Conservation (phyloP, 2,888 invertebrate genomes). For the Melinopterus prodromus region DNA sequence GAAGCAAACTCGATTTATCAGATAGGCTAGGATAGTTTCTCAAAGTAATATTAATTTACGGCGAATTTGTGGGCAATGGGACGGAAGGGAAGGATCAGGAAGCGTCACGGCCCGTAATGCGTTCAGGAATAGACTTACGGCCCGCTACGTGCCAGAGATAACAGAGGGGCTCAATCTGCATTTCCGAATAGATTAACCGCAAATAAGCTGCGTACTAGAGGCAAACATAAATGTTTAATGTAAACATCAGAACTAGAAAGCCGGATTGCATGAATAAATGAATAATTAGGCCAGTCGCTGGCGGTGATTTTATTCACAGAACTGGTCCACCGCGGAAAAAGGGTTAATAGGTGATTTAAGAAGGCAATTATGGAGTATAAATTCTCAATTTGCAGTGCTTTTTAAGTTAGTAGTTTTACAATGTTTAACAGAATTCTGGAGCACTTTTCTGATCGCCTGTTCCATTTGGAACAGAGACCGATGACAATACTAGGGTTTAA, state of each 20-base stretch:
- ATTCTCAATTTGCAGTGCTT: neutral
- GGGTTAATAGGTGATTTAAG: neutral
- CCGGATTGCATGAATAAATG: slow-evolving; percentile 4
- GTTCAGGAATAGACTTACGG: neutral
- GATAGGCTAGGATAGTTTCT: neutral
- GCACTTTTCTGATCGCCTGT: no score
- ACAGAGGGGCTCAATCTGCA: neutral
- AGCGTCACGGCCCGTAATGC: neutral
- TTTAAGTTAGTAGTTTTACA: neutral
- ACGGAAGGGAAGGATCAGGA: neutral
- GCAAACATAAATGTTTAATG: slow-evolving; percentile 4
- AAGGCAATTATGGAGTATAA: neutral
- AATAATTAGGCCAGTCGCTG: neutral
- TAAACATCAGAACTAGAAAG: slow-evolving; percentile 4
- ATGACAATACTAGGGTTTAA: no score
- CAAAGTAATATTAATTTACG: neutral
- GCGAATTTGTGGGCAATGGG: neutral
- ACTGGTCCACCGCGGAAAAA: neutral
- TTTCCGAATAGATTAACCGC: slow-evolving; percentile 4
- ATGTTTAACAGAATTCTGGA: no score
- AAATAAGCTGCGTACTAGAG: neutral
- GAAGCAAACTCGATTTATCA: neutral
- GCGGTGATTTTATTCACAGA: neutral
- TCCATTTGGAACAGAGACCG: no score
- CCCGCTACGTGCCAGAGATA: neutral